These are phyloP conservation scores for Thamnophis elegans DNA, from an alignment of 2,797 vertebrate genomes.

Conservation along the genomic window DNA sequence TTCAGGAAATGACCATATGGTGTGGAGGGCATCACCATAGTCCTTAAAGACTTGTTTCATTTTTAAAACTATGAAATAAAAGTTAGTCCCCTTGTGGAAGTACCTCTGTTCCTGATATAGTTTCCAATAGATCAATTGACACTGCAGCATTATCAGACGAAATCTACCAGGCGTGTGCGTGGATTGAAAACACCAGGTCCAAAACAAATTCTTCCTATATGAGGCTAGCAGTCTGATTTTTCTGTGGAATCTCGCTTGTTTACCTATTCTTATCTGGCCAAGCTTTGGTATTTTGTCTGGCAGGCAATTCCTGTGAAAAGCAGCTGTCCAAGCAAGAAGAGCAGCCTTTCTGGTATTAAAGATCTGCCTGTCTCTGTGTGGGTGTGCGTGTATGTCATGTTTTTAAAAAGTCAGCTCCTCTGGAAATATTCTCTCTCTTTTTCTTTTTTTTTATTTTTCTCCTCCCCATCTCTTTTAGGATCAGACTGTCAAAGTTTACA, in stretches of 20 bases:
- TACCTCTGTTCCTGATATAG: conserved; percentile 70
- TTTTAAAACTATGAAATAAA: conserved; percentile 67
- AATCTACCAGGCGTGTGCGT: conserved; percentile 61
- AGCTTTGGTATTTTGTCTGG: conserved; percentile 72
- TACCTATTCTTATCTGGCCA: conserved; percentile 73
- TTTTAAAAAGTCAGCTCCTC: conserved; percentile 59
- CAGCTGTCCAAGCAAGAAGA: conserved; percentile 76
- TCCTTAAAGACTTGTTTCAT: conserved; percentile 65
- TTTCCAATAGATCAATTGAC: conserved; percentile 70
- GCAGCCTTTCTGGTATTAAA: conserved; percentile 52
- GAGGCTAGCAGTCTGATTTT: conserved; percentile 67
- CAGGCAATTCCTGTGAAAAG: conserved; percentile 67
- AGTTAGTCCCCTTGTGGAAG: conserved; percentile 66
- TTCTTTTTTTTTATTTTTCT: not conserved
- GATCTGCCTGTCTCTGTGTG: not conserved
- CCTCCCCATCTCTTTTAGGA: not conserved
- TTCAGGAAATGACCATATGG: conserved; percentile 53
- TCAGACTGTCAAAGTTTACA: conserved; percentile 25
- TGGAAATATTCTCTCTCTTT: conserved; percentile 34
- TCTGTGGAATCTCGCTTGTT: conserved; percentile 71
- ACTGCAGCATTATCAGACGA: conserved; percentile 65
- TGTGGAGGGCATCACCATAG: conserved; percentile 60
- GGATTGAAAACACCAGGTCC: conserved; percentile 56
- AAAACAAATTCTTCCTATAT: conserved; percentile 61
- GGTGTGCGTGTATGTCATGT: conserved; percentile 20